Evolutionary conservation across 2,797 vertebrate genomes (phyloP), one percentile per base, ranked within the genome.

Genomic region (Parauchenoglanis punctatus): DNA sequence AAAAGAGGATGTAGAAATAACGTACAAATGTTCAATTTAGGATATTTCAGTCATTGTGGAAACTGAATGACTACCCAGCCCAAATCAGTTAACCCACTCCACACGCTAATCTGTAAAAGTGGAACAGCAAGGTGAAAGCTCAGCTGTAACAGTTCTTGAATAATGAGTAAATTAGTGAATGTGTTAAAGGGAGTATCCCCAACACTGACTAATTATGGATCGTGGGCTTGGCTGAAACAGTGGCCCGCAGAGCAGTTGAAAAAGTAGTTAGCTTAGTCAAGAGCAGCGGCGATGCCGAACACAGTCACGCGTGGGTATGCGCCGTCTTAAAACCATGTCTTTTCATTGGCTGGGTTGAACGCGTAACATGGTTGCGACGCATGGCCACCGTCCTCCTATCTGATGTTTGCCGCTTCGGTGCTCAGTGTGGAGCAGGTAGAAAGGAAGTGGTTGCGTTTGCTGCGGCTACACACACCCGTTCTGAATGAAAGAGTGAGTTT

Each of bases 131-230:
- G 56, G 77, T 12, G 84, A 56, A 15, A 81, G 83, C 75, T 87
- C 86, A 87, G 87, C 78, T 89, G 85, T 85, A 91, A 89, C 90
- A 81, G 87, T 88, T 89, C 82, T 78, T 54, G 83, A 85, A 63
- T 86, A 73, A 84, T 88, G 87, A 89, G 88, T 88, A 89, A 89
- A 84, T 89, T 68, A 85, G 88, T 84, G 87, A 90, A 85, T 31
- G 78, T 87, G 75, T 87, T 70, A 46, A 58, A 89, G 91, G 90
- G 91, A 87, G 91, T 86, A 83, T 72, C 87, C 86, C 81, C 76
- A 63, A 58, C 77, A 84, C 65, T 91, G 91, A 91, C 81, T 91
- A 91, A 90, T 91, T 86, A 54, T 75, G 81, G 59, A 8, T 85
- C 81, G 83, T 88, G 84, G 89, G 89, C 82, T 89, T 78, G 89